Base-by-base conservation (phyloP, 2,888 invertebrate genomes). In the Phania funesta region DNA sequence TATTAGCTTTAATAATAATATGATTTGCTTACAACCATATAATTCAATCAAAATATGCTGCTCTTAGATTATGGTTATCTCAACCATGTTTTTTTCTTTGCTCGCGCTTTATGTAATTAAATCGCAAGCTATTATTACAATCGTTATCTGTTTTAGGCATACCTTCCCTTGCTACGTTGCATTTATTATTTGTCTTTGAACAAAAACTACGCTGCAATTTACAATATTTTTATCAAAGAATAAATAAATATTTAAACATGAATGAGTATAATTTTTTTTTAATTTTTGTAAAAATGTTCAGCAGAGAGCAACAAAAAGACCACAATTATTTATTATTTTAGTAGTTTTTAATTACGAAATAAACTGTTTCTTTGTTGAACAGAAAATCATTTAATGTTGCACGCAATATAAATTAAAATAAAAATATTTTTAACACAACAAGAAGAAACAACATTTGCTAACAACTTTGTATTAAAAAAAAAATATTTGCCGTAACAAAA, bases 351-450 rank as follows among this genome's bases (percentile, higher is more conserved):
- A 78, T 64, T 64, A 38, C 68, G 56, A 78, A 70, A 78, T 71
- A 56, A 78, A 78, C 56, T 26, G 35, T 64, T 64, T 46, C 24
- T 68, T 41, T 50, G 50, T 54, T 52, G 22, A 68, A 68, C 29
- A 60, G 18, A 48, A 41, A 75, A 75, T 54, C 52, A 52, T 67
- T 75, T 67, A 48, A 67, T 74, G 64, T 78, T 70, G 70, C 77
- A 78, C 77, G 77, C 77, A 78, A 78, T 77, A 70, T 70, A 64
- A 77, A 70, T 70, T 62, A 76, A 52, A 76, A 65, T 41, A 76
- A 62, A 77, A 41, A 64, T 32, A 48, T 41, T 48, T 44, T 65
- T 56, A 58, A 58, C n/a, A 67, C 26, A 65, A 26, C 16, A 65
- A 48, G 22, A 32, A 13, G 29, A n/a, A 9, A 20, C 4, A 35